phyloP scores from a whole-genome alignment of 2,888 invertebrate genomes.

The Drosophila prostipennis region DNA sequence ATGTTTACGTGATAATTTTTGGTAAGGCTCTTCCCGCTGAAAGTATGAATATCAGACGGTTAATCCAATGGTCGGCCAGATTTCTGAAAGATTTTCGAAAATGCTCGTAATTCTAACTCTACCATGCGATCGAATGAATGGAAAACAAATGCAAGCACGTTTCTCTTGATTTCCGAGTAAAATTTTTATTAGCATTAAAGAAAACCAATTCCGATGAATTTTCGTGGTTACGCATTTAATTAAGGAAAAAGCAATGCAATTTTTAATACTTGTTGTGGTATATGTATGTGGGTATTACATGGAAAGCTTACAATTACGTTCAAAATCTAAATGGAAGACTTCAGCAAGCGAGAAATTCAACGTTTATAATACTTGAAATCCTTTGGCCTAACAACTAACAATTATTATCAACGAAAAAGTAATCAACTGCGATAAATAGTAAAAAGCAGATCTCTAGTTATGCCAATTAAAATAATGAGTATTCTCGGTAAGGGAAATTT shows the following conservation, averaged over 20 bases:
- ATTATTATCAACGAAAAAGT: conserved; percentile 7
- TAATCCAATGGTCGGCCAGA: conserved; percentile 14
- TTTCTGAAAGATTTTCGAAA: conserved; percentile 27
- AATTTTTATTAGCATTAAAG: conserved; percentile 24
- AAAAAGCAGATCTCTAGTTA: background rate
- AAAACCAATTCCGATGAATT: conserved; percentile 38
- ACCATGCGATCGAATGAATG: conserved; percentile 35
- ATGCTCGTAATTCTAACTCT: conserved; percentile 23
- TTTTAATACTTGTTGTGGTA: conserved; percentile 33
- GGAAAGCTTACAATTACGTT: conserved; percentile 17
- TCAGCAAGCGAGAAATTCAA: conserved; percentile 18
- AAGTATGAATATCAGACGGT: conserved; percentile 33
- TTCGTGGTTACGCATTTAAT: conserved; percentile 31
- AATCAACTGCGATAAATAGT: conserved; percentile 1
- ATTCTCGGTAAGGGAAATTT: no score
- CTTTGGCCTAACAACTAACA: conserved; percentile 57
- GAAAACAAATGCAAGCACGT: conserved; percentile 50
- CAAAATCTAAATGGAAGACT: conserved; percentile 8
- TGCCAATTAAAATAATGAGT: no score
- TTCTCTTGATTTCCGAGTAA: conserved; percentile 24
- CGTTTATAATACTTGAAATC: conserved; percentile 26
- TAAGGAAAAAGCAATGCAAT: conserved; percentile 1
- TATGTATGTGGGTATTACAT: conserved; percentile 12
- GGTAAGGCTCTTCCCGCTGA: conserved; percentile 45
- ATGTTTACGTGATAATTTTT: conserved; percentile 54